Evolutionary conservation across 1,140 invertebrate species (phyloP).

Genomic region (Probaryconus sp.): DNA sequence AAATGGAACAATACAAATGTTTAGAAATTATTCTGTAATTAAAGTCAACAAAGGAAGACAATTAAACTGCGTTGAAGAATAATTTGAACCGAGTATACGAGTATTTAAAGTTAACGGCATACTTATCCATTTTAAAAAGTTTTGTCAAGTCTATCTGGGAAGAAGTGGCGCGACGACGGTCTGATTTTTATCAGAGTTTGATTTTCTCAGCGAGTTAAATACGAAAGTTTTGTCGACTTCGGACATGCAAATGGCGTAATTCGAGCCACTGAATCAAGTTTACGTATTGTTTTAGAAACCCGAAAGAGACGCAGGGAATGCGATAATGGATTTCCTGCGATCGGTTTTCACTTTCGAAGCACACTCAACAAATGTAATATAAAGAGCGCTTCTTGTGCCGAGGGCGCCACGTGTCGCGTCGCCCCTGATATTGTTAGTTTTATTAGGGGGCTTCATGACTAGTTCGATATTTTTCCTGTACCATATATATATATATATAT

Average conservation of each 20-base stretch:
- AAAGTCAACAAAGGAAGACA: no score
- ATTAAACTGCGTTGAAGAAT: no score
- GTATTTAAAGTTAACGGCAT: no score
- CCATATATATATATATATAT: no score
- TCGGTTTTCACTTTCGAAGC: slow-evolving; percentile 31
- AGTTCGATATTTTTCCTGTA: slow-evolving; percentile 65
- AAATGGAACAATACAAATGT: no score
- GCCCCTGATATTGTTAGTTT: no score
- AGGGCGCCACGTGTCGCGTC: slow-evolving; percentile 71
- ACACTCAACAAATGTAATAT: neutral
- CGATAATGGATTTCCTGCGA: slow-evolving; percentile 22
- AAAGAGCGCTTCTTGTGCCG: slow-evolving; percentile 33
- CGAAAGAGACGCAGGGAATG: slow-evolving; percentile 8
- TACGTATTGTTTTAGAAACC: slow-evolving; percentile 30
- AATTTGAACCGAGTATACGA: no score
- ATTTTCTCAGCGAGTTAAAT: neutral
- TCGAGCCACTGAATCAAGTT: slow-evolving; percentile 5
- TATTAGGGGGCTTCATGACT: slow-evolving; percentile 56
- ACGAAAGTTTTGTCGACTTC: slow-evolving; percentile 1
- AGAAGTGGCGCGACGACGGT: no score
- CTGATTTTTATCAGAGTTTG: no score
- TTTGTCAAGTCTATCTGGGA: no score
- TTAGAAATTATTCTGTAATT: no score
- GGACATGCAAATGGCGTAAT: neutral
- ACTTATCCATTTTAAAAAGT: no score